Evolutionary conservation across 2,888 invertebrate genomes (phyloP), one percentile per base, ranked within the genome.

Genomic region (Elegia similella): DNA sequence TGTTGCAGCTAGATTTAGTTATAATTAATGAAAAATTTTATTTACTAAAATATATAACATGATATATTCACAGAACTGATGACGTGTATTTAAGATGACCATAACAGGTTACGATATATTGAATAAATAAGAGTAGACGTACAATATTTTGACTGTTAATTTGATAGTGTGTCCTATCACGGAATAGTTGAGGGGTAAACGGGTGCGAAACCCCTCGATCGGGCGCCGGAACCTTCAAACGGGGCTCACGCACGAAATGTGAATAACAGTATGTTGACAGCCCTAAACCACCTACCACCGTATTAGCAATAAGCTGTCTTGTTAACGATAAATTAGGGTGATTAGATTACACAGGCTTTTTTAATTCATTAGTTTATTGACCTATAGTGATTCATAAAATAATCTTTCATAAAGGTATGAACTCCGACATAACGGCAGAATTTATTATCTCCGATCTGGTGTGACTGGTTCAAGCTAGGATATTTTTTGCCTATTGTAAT

Each of bases 181-280:
- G 23, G 23, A 23, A 23, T 3, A 23, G 23, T 23, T 23, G 23
- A 23, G 23, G 23, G 23, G 23, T 23, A 23, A 23, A 23, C 23
- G 23, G 23, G 23, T 23, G 23, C 23, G n/a, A 23, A 23, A 23
- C 23, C 56, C 42, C 38, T 56, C 59, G 50, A 58, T 56, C 38
- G 48, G 16, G 34, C 44, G 54, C 59, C 64, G 62, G 52, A 60
- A 62, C 61, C 59, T 61, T 61, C 63, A 63, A 72, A 69, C 66
- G 67, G 65, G 62, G 59, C 57, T 52, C 67, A 66, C 64, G 67
- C 72, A 73, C 66, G 65, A 70, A 72, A 68, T 59, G 59, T 62
- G 67, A 62, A 57, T 66, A 67, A 66, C 65, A 64, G 59, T 63
- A 59, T 64, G 64, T 67, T 68, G 61, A 59, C 59, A 59, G 59